phyloP scores from a whole-genome alignment of 2,888 invertebrate species.

The Volucella inflata region DNA sequence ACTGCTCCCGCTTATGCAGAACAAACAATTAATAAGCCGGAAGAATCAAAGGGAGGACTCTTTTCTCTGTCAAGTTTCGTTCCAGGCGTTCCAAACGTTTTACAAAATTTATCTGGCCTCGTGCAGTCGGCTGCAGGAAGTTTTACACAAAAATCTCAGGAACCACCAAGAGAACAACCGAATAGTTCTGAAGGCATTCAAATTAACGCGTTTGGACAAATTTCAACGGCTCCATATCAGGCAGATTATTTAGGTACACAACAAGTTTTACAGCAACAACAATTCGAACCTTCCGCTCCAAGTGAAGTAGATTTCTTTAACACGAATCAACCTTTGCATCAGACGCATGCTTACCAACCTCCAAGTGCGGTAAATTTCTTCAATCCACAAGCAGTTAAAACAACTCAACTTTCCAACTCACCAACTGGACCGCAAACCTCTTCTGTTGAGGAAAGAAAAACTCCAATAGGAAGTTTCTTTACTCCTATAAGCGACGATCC shows the following conservation, averaged over 20 bases:
- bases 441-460: not conserved
- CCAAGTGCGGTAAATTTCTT: constrained; percentile 30
- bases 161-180: constrained; percentile 40
- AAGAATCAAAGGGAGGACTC: constrained; percentile 79
- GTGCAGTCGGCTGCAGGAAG: constrained; percentile 81
- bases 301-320: constrained; percentile 7
- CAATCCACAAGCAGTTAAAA: not conserved
- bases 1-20: constrained; percentile 33
- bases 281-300: not conserved
- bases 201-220: constrained; percentile 20
- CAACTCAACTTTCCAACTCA: not conserved
- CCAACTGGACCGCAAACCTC: constrained; percentile 4
- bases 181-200: constrained; percentile 33
- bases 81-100: constrained; percentile 79
- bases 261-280: too few species aligned
- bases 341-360: constrained; percentile 19
- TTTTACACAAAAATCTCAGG: constrained; percentile 71
- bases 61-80: constrained; percentile 81
- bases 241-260: not conserved
- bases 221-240: constrained; percentile 47
- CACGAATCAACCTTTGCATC: constrained; percentile 8
- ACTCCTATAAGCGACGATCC: constrained; percentile 1
- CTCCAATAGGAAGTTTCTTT: constrained; percentile 3
- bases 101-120: constrained; percentile 81
- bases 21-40: constrained; percentile 30